Conservation (phyloP, 1,140 invertebrate genomes). For the Kradibia gibbosae region DNA sequence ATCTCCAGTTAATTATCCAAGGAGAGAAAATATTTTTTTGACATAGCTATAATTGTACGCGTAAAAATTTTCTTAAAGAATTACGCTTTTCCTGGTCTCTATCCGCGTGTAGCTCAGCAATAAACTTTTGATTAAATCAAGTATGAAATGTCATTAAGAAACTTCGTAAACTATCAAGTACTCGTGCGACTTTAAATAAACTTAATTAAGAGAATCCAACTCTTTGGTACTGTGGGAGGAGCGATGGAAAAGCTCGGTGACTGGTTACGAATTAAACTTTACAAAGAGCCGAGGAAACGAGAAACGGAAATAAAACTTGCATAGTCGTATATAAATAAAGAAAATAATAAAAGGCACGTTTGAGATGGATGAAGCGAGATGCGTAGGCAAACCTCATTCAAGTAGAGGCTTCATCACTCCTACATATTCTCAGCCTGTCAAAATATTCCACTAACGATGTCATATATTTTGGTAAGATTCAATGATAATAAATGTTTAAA, state of each 20-base stretch:
- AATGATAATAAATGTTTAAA: too few species aligned
- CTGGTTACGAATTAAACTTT: constrained; percentile 45
- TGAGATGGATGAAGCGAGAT: neutral
- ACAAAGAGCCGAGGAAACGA: constrained; percentile 8
- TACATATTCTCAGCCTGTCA: neutral
- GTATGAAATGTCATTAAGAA: constrained; percentile 47
- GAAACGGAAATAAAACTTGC: constrained; percentile 6
- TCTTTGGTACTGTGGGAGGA: neutral
- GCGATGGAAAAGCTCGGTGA: neutral
- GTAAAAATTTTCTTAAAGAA: constrained; percentile 5
- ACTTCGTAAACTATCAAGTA: constrained; percentile 47
- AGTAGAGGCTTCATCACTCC: neutral
- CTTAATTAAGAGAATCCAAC: constrained; percentile 50
- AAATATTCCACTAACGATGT: too few species aligned
- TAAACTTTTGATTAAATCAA: constrained; percentile 51
- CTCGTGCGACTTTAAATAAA: constrained; percentile 49
- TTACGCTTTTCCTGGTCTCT: neutral
- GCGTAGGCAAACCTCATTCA: neutral
- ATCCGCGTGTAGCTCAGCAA: constrained; percentile 6
- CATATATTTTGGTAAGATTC: too few species aligned
- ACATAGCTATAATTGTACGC: neutral
- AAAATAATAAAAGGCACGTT: constrained; percentile 45
- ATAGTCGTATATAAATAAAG: constrained; percentile 26
- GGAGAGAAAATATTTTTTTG: constrained; percentile 17
- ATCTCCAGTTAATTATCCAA: neutral